These are phyloP conservation scores for Acanthis flammea DNA, from an alignment of 2,797 vertebrate species.

Conservation along the genomic window DNA sequence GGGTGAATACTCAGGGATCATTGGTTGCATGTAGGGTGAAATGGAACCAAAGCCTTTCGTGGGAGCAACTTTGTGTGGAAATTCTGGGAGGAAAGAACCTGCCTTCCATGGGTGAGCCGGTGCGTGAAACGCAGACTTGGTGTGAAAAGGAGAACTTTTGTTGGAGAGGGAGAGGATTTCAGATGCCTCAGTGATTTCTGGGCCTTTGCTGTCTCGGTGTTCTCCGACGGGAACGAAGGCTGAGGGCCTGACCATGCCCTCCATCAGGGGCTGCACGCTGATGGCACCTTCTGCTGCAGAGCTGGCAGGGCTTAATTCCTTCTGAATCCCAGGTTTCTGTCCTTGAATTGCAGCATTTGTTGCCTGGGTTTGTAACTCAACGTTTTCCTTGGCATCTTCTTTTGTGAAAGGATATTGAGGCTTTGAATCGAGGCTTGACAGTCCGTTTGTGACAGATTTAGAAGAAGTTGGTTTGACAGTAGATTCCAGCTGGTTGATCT, in stretches of 20 bases:
- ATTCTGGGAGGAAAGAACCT: slow-evolving; percentile 74
- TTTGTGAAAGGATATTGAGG: slow-evolving; percentile 61
- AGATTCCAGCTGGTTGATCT: slow-evolving; percentile 62
- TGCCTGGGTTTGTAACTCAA: slow-evolving; percentile 60
- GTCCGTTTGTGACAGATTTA: slow-evolving; percentile 58
- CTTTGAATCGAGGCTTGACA: slow-evolving; percentile 56
- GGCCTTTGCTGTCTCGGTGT: slow-evolving; percentile 75
- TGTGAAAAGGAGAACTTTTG: slow-evolving; percentile 72
- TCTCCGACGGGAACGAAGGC: slow-evolving; percentile 89
- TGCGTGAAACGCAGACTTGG: slow-evolving; percentile 80
- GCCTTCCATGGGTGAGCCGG: slow-evolving; percentile 81
- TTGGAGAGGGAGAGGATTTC: slow-evolving; percentile 57
- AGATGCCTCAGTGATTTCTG: slow-evolving; percentile 53
- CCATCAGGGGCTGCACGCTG: slow-evolving; percentile 57
- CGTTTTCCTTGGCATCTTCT: slow-evolving; percentile 76
- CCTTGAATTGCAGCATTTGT: slow-evolving; percentile 49
- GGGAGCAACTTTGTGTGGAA: slow-evolving; percentile 71
- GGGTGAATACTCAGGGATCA: slow-evolving; percentile 83
- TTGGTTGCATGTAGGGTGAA: slow-evolving; percentile 77
- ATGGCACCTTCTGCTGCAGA: slow-evolving; percentile 30
- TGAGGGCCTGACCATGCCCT: slow-evolving; percentile 77
- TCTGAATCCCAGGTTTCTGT: slow-evolving; percentile 52
- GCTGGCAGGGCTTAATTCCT: slow-evolving; percentile 42
- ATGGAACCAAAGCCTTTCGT: slow-evolving; percentile 74
- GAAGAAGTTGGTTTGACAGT: slow-evolving; percentile 54